Base-by-base conservation (phyloP, 1,140 invertebrate genomes). In the Physella acuta region DNA sequence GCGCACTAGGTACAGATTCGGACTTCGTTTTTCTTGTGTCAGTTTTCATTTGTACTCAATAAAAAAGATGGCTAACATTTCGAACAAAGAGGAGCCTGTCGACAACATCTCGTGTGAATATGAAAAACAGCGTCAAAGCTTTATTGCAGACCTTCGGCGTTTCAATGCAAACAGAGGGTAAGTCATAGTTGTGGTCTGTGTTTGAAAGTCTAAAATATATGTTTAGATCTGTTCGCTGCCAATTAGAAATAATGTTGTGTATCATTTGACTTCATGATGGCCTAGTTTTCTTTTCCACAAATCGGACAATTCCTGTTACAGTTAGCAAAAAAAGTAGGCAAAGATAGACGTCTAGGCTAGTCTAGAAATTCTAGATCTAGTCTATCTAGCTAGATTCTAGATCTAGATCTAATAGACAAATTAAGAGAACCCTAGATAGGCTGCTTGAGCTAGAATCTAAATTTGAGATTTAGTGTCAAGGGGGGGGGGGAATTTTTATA, bases 81-180 rank as follows among this genome's bases (percentile, higher is more conserved):
- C 89, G 78, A 89, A 89, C 85, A 91, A 91, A 88, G 90, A 91
- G 85, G 51, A 67, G 36, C 26, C 28, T 28, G 17, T 55, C 37
- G 62, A 64, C 20, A 36, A 64, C 44, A 26, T 64, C 20, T 88
- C 89, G 75, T 88, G 87, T 83, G 88, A 87, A 74, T 91, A 91
- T 85, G 86, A 89, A 79, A 87, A 88, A 85, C 91, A 92, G 84
- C 89, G 90, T 76, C 88, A 89, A 71, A 86, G 87, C 73, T 94
- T 94, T 86, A 85, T 93, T 72, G 89, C 90, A 77, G 92, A 93
- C 78, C 86, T 94, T 73, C 89, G 89, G 74, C 91, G 92, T 78
- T 94, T 94, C 81, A 93, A 94, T 83, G 90, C 92, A 69, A 90
- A 89, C 71, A 89, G 92, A 86, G 92, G 92, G 92, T 94, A 86